A percentile compares a stretch with the other conserved stretches of the same genome.
Evolutionary conservation across 2,113 vertebrate genomes (phyloP).

Genomic region (Piprites chloris): DNA sequence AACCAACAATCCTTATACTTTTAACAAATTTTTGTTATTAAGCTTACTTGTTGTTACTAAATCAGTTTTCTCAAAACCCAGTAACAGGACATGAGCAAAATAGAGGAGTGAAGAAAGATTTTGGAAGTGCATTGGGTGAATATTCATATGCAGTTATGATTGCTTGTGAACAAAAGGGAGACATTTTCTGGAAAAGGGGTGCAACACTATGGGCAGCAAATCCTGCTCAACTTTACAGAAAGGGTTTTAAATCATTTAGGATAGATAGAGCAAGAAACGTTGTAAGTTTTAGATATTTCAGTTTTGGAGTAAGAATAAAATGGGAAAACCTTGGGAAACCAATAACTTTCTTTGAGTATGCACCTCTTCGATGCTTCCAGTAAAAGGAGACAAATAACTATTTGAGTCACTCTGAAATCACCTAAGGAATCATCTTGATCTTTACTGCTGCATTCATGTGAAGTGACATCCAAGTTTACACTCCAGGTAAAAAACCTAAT

Average conservation of each 20-base stretch:
- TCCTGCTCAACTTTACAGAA: background rate
- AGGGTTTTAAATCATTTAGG: accelerated
- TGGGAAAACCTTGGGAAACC: background rate
- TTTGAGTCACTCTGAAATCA: background rate
- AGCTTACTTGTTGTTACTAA: background rate
- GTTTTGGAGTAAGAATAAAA: background rate
- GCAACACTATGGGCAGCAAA: background rate
- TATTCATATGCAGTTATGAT: background rate
- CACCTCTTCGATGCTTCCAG: background rate
- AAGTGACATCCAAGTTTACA: background rate
- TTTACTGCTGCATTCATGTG: background rate
- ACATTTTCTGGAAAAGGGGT: background rate
- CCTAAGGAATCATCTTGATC: background rate
- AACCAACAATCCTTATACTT: background rate
- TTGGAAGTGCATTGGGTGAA: background rate
- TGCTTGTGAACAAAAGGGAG: background rate
- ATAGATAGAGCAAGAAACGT: background rate
- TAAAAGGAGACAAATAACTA: background rate
- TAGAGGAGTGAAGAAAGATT: background rate
- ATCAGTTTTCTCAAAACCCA: background rate
- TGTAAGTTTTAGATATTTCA: background rate
- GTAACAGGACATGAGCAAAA: background rate
- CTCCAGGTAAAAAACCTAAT: background rate
- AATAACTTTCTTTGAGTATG: background rate
- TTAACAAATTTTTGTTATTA: background rate